Base-by-base conservation (phyloP, 2,888 invertebrate genomes). In the Drosophila pegasa region DNA sequence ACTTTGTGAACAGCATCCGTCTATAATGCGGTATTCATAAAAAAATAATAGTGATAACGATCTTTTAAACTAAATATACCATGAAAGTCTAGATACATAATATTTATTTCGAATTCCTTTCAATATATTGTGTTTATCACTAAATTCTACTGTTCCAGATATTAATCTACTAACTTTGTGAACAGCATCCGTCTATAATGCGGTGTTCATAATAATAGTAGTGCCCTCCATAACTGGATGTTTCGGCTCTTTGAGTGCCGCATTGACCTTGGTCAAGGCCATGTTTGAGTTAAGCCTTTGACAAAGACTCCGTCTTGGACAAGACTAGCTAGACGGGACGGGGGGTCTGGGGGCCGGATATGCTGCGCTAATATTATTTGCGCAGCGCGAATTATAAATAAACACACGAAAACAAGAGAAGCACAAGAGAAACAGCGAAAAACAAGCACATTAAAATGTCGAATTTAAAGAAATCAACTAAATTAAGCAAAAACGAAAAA, bases 301-400 rank as follows among this genome's bases (percentile, higher is more conserved):
- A 10, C 10, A 0, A 18, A 31, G 18, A 12, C 14, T 4, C 12
- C 14, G 18, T n/a, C 22, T 14, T 4, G 8, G 43, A 25, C 25
- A 25, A 5, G 51, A 27, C 22, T 27, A 18, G 16, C 0, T 1
- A 5, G 25, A 7, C 4, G 10, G 35, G 10, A 0, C 9, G 16
- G 33, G 20, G 27, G 27, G n/a, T n/a, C n/a, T n/a, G 50, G 45
- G 6, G 6, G 3, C 22, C 7, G n/a, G 18, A 18, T 20, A 45
- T 16, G 31, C 22, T 43, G 38, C 27, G 50, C 25, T 14, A 7
- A 35, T 41, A 59, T 56, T 62, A 64, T 75, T 55, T 79, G 72
- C 78, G 77, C 79, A 82, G 62, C 69, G 63, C 47, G 50, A 75
- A 67, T 68, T 86, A 79, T 69, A 83, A 79, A 78, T 84, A 82